A percentile compares a stretch with the other conserved stretches of the same genome.
Evolutionary conservation across 2,888 invertebrate species (phyloP).

Genomic region (Drosophila ustulata): DNA sequence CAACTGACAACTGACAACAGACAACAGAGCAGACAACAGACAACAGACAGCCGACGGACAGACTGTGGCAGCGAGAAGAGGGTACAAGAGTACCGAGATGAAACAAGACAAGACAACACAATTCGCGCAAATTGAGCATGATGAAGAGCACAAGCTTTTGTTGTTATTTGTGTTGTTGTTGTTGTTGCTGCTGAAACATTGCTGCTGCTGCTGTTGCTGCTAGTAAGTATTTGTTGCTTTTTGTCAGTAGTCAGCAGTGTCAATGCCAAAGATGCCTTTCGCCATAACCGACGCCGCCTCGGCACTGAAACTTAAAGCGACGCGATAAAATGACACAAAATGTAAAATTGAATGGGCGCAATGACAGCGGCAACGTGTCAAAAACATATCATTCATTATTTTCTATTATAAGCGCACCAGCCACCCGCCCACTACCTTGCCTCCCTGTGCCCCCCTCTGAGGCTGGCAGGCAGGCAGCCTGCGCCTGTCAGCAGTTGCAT

Average conservation of each 20-base stretch:
- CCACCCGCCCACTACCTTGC: slow-evolving; percentile 19
- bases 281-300: slow-evolving; percentile 55
- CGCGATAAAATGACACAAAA: slow-evolving; percentile 49
- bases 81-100: slow-evolving; percentile 40
- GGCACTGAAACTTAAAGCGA: slow-evolving; percentile 63
- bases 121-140: slow-evolving; percentile 79
- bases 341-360: slow-evolving; percentile 68
- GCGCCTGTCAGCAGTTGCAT: slow-evolving; percentile 74
- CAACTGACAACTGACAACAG: slow-evolving; percentile 42
- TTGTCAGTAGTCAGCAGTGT: slow-evolving; percentile 59
- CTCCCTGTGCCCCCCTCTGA: slow-evolving; percentile 3
- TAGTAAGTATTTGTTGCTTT: slow-evolving; percentile 30
- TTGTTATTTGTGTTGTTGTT: slow-evolving; percentile 23
- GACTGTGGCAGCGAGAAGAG: slow-evolving; percentile 33
- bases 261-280: slow-evolving; percentile 72
- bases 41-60: slow-evolving; percentile 21
- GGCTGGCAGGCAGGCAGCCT: slow-evolving; percentile 22
- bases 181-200: slow-evolving; percentile 10
- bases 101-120: slow-evolving; percentile 74
- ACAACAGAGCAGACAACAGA: neutral
- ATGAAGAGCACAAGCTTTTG: slow-evolving; percentile 67
- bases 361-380: slow-evolving; percentile 75
- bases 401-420: slow-evolving; percentile 72
- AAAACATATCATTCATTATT: slow-evolving; percentile 81
- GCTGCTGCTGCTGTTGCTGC: slow-evolving; percentile 13